phyloP scores from a whole-genome alignment of 2,797 vertebrate genomes.

The Ptychobarbus kaznakovi region DNA sequence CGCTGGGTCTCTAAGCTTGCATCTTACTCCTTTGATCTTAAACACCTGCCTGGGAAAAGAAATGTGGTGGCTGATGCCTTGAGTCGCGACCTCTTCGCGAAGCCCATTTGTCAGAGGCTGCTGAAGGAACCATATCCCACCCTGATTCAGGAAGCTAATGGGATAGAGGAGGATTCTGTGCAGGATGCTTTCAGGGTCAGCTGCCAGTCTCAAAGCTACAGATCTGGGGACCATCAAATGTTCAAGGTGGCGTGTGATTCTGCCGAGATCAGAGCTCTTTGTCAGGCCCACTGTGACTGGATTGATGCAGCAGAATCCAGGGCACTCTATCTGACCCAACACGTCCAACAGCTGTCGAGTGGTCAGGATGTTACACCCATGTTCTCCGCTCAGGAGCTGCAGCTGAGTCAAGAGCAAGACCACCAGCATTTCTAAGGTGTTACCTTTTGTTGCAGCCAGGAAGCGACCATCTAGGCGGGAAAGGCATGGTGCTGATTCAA shows the following conservation, averaged over 20 bases:
- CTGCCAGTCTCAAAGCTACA: slow-evolving; percentile 32
- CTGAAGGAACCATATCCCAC: slow-evolving; percentile 14
- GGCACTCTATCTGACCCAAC: no score
- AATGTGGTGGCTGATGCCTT: slow-evolving; percentile 38
- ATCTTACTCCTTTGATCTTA: slow-evolving; percentile 27
- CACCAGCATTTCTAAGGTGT: no score
- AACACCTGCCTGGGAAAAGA: slow-evolving; percentile 27
- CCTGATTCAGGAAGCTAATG: slow-evolving; percentile 28
- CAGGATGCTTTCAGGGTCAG: slow-evolving; percentile 45
- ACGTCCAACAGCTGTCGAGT: no score
- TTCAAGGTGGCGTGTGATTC: background rate
- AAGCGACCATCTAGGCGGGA: slow-evolving; percentile 32
- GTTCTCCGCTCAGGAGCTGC: no score
- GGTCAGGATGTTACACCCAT: no score
- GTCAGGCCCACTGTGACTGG: no score
- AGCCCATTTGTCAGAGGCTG: background rate
- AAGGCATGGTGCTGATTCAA: slow-evolving; percentile 5
- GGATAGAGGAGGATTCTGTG: slow-evolving; percentile 12
- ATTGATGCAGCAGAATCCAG: no score
- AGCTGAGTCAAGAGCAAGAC: no score
- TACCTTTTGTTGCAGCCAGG: slow-evolving; percentile 19
- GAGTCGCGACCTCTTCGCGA: slow-evolving; percentile 11
- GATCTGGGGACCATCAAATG: background rate
- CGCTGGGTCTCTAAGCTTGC: slow-evolving; percentile 31
- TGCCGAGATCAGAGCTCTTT: no score